phyloP scores from a whole-genome alignment of 1,140 invertebrate species.

The Euura lappo region DNA sequence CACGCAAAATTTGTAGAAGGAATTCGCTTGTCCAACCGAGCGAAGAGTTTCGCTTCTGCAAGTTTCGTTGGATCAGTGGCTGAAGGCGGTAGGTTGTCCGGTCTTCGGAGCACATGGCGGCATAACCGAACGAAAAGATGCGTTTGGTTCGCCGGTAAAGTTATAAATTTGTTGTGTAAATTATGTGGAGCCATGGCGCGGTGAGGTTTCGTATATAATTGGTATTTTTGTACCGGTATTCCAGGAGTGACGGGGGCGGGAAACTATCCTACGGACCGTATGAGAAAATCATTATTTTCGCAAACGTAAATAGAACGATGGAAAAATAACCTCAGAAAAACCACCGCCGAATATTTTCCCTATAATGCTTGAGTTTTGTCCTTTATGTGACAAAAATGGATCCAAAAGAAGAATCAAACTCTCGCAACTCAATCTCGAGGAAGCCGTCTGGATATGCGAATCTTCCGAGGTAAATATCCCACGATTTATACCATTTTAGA shows the following conservation, averaged over 20 bases:
- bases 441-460: conserved; percentile 36
- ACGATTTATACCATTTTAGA: too few species aligned
- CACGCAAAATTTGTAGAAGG: too few species aligned
- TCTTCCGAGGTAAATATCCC: conserved; percentile 26
- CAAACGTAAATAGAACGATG: conserved; percentile 6
- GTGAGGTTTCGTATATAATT: not conserved
- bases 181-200: not conserved
- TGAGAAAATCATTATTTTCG: not conserved
- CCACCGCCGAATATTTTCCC: conserved; percentile 4
- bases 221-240: not conserved
- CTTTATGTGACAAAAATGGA: conserved; percentile 36
- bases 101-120: not conserved
- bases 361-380: conserved; percentile 39
- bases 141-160: not conserved
- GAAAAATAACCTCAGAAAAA: not conserved
- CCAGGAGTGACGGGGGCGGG: not conserved
- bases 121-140: not conserved
- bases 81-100: too few species aligned
- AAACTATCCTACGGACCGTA: not conserved
- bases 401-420: conserved; percentile 26
- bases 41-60: too few species aligned
- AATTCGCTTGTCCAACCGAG: too few species aligned
- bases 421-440: conserved; percentile 35
- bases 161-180: not conserved
- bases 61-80: too few species aligned